These are phyloP conservation scores for Drosophila colorata DNA, from an alignment of 2,888 invertebrate species.

Conservation along the genomic window DNA sequence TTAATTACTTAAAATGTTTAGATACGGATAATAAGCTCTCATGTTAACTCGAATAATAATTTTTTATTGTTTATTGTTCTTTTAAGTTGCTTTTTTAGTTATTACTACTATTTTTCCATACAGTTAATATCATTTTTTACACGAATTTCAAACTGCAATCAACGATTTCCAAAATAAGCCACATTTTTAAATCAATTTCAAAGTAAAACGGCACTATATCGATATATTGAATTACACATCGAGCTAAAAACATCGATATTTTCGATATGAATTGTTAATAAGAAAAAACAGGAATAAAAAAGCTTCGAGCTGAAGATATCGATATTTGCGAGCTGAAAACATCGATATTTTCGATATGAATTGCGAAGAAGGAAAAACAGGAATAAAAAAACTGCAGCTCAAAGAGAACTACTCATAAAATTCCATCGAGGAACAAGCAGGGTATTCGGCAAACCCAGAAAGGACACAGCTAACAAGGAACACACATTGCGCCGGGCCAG, in stretches of 20 bases:
- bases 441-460: neutral
- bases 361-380: constrained; percentile 5
- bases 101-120: no score
- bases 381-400: constrained; percentile 5
- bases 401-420: neutral
- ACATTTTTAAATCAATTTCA: neutral
- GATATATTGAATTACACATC: neutral
- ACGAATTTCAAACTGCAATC: neutral
- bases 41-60: no score
- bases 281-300: constrained; percentile 12
- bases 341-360: constrained; percentile 8
- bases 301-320: no score
- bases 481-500: neutral
- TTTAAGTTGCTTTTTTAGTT: no score
- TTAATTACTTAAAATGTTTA: no score
- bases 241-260: neutral
- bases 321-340: no score
- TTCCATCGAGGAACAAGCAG: neutral
- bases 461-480: neutral
- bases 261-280: neutral
- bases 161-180: neutral
- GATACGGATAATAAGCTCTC: no score
- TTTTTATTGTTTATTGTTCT: no score
- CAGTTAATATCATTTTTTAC: no score
- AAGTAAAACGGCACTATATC: neutral